Evolutionary conservation across 2,797 vertebrate species (phyloP), one percentile per base, ranked within the genome.

Genomic region (Moxostoma hubbsi): DNA sequence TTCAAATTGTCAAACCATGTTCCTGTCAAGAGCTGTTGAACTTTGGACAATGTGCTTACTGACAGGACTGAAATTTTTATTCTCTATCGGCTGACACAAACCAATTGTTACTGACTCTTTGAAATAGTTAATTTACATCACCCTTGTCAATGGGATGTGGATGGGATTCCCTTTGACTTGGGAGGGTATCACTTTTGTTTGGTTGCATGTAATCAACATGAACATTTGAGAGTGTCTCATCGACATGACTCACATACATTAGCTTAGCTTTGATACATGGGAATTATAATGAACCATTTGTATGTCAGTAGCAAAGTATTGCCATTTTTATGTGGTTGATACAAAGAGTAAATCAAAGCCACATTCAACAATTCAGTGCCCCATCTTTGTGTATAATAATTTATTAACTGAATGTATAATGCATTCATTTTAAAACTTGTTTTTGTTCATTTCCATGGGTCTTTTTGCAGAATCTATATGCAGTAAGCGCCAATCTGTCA

Each of bases 61-160:
- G 93, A 91, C 91, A 93, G 90, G 87, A 86, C 72, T 94, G 93
- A 91, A 92, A 94, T 94, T 94, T 94, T 88, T 89, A 86, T 92
- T 92, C 92, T 91, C 87, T 87, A 88, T 91, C 84, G 85, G 82
- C 89, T 94, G 93, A 93, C 93, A 94, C 91, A 90, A 89, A 87
- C 77, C 89, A 87, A 90, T 93, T 93, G 93, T 93, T 94, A 85
- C 87, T 75, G 83, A 82, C 87, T 91, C 86, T 88, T 92, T 87
- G 85, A 86, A 84, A 84, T 87, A 83, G 82, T 93, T 92, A 89
- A 92, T 92, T 87, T 85, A 88, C 89, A 91, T 88, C 89, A 88
- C 74, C 84, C 81, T 88, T 87, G 90, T 93, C 87, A 87, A 78
- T 65, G 86, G 84, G 85, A 88, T 83, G 81, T 76, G 82, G 81